Evolutionary conservation across 2,888 invertebrate genomes (phyloP).

Genomic region (Lucinisca nassula): DNA sequence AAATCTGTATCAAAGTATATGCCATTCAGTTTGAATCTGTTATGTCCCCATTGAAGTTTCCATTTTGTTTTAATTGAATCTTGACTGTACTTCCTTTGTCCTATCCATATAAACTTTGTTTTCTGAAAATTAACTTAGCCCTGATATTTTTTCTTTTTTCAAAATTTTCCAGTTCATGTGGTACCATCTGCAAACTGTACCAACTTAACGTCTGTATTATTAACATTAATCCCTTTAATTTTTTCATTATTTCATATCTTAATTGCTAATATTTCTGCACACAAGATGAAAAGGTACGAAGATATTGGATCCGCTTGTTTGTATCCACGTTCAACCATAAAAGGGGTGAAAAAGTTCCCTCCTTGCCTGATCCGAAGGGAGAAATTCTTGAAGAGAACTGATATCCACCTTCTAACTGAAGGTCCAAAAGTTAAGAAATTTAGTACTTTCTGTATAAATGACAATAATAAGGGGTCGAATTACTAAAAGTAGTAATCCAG

Average conservation of each 20-base stretch:
- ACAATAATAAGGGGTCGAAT: neutral
- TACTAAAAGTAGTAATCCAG: neutral
- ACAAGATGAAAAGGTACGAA: neutral
- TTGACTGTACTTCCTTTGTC: neutral
- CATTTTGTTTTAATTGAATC: too few relatives aligned
- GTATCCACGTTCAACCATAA: neutral
- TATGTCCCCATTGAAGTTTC: too few relatives aligned
- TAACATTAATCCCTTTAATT: too few relatives aligned
- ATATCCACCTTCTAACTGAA: neutral
- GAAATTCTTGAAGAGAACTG: neutral
- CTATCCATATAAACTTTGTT: neutral
- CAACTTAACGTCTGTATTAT: too few relatives aligned
- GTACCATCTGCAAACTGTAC: too few relatives aligned
- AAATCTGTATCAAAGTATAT: too few relatives aligned
- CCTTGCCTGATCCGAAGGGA: neutral
- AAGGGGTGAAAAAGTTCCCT: neutral
- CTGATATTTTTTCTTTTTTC: too few relatives aligned
- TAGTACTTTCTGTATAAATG: neutral
- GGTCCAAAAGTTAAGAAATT: neutral
- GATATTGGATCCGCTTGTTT: neutral
- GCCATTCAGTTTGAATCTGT: too few relatives aligned
- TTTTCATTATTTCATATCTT: too few relatives aligned
- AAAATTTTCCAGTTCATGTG: too few relatives aligned
- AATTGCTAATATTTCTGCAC: too few relatives aligned
- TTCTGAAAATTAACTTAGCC: neutral